phyloP scores from a whole-genome alignment of 2,797 vertebrate genomes.

The Jordanella pulchra region DNA sequence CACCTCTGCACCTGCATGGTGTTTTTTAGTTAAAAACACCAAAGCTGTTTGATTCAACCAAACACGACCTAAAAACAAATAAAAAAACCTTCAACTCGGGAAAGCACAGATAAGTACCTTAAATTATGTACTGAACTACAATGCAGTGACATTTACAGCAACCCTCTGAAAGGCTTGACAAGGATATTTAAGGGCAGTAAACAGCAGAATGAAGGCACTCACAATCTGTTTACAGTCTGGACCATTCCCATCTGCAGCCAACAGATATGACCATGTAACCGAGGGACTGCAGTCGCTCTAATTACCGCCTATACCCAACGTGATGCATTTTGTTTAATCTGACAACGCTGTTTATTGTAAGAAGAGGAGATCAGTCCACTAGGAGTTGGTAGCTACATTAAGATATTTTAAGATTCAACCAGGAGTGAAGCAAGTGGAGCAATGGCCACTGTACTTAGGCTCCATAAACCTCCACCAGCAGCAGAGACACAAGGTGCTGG shows the following conservation, averaged over 20 bases:
- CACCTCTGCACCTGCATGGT: not conserved
- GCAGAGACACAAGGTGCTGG: slow-evolving; percentile 23
- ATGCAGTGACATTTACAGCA: slow-evolving; percentile 53
- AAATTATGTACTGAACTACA: slow-evolving; percentile 29
- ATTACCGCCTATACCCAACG: slow-evolving; percentile 31
- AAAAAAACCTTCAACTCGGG: not conserved
- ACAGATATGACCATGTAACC: not conserved
- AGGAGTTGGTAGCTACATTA: slow-evolving; percentile 38
- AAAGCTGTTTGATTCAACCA: slow-evolving; percentile 1
- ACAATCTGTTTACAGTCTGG: slow-evolving; percentile 31
- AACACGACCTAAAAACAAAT: too few relatives aligned
- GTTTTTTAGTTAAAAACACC: not conserved
- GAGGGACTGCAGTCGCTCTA: not conserved
- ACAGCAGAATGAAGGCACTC: slow-evolving; percentile 37
- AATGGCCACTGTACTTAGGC: slow-evolving; percentile 43
- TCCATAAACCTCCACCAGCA: slow-evolving; percentile 24
- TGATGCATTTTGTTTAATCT: slow-evolving; percentile 42
- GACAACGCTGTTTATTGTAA: slow-evolving; percentile 27
- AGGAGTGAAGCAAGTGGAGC: slow-evolving; percentile 23
- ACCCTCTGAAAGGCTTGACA: slow-evolving; percentile 48
- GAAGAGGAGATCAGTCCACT: slow-evolving; percentile 27
- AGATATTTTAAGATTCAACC: slow-evolving; percentile 49
- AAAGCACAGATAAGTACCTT: slow-evolving; percentile 6
- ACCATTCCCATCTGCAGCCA: slow-evolving; percentile 43
- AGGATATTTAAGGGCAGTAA: slow-evolving; percentile 55